phyloP scores from a whole-genome alignment of 2,888 invertebrate species.

The Halictus quadricinctus region DNA sequence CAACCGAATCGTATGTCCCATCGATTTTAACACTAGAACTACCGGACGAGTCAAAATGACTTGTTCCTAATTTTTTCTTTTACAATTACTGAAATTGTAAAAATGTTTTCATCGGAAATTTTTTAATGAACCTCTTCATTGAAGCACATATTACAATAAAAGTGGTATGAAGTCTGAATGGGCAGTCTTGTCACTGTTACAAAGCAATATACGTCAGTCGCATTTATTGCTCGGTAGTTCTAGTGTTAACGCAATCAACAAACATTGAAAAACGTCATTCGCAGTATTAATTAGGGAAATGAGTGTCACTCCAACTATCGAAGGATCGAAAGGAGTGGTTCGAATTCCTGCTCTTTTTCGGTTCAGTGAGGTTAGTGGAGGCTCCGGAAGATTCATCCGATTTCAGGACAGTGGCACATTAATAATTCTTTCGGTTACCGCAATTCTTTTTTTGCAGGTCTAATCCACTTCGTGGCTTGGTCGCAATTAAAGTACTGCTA shows the following conservation, averaged over 20 bases:
- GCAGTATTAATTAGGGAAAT: not conserved
- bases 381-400: not conserved
- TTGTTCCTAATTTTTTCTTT: too few species aligned
- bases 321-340: too few species aligned
- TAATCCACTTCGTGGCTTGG: not conserved
- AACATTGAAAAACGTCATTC: constrained; percentile 8
- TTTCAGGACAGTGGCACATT: constrained; percentile 3
- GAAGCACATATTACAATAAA: too few species aligned
- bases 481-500: not conserved
- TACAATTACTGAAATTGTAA: too few species aligned
- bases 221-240: too few species aligned
- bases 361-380: not conserved
- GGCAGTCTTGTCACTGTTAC: too few species aligned
- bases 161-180: too few species aligned
- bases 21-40: too few species aligned
- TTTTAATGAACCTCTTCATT: too few species aligned
- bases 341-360: not conserved
- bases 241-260: not conserved
- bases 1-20: not conserved
- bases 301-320: not conserved
- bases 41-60: too few species aligned
- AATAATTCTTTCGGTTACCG: not conserved
- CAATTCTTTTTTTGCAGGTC: not conserved
- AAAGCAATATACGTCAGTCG: too few species aligned
- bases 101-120: too few species aligned